Conservation (phyloP, 1,140 invertebrate genomes). For the Listronotus oregonensis region DNA sequence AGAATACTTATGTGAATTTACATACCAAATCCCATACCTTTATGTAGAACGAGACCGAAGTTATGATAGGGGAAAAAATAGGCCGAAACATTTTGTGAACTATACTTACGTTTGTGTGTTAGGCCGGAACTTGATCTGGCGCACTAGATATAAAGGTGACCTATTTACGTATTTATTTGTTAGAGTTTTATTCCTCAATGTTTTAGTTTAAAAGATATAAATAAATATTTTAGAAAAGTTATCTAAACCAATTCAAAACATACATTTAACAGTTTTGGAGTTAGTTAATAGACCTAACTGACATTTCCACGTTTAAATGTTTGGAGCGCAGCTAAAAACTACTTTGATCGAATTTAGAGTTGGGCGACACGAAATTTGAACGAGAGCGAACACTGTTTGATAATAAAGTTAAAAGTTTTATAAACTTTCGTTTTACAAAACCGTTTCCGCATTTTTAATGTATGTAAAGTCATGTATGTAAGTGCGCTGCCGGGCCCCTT, state of each 20-base stretch:
- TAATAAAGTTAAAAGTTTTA: slow-evolving; percentile 38
- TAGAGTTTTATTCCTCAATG: too few relatives aligned
- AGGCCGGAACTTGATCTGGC: too few relatives aligned
- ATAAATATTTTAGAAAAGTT: too few relatives aligned
- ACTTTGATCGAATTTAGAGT: slow-evolving; percentile 20
- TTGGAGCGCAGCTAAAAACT: slow-evolving; percentile 12
- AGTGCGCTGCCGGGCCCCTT: slow-evolving; percentile 13
- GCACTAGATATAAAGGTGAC: too few relatives aligned
- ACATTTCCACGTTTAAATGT: slow-evolving; percentile 11
- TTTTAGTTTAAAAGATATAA: too few relatives aligned
- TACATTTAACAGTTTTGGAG: background rate
- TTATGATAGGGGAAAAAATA: too few relatives aligned
- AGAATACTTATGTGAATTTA: too few relatives aligned
- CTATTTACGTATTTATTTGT: too few relatives aligned
- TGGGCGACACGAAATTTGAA: slow-evolving; percentile 8
- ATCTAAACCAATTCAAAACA: background rate
- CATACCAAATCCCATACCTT: too few relatives aligned
- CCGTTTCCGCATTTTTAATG: slow-evolving; percentile 35
- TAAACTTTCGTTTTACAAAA: slow-evolving; percentile 36
- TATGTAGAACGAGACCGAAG: too few relatives aligned
- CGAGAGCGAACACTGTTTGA: slow-evolving; percentile 22
- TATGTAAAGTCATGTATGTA: slow-evolving; percentile 36
- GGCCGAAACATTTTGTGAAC: too few relatives aligned
- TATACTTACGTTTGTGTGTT: too few relatives aligned
- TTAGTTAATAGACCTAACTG: slow-evolving; percentile 6